Conservation (phyloP, 2,888 invertebrate species). For the Parnassius apollo region DNA sequence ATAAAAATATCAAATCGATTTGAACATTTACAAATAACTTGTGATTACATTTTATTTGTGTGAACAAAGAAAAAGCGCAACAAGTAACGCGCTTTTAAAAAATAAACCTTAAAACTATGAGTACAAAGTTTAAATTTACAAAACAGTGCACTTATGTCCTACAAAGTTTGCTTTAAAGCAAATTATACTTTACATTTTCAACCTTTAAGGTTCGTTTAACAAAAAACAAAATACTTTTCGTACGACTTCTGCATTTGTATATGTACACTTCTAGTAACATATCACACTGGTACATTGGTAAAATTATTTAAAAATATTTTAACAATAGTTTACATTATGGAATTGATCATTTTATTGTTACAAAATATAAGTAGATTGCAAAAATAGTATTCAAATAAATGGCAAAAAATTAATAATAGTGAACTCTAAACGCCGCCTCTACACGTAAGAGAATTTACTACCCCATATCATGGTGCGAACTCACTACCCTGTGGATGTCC, state of each 20-base stretch:
- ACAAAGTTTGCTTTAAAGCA: not conserved
- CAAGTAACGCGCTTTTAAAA: no score
- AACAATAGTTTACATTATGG: no score
- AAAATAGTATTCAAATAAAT: not conserved
- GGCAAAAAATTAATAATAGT: not conserved
- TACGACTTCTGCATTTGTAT: not conserved
- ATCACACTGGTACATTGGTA: not conserved
- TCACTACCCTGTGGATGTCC: no score
- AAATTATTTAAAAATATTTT: not conserved
- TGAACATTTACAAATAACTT: not conserved
- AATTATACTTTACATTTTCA: not conserved
- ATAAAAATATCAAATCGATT: not conserved
- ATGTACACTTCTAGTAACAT: not conserved
- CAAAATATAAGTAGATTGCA: not conserved
- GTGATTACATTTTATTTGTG: not conserved
- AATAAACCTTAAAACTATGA: no score
- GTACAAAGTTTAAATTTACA: no score
- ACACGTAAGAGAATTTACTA: no score
- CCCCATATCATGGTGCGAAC: no score
- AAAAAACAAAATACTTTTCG: no score
- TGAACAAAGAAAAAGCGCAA: no score
- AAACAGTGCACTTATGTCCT: no score
- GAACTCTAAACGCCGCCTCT: no score
- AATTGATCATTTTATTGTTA: no score
- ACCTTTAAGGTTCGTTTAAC: not conserved